Conservation (phyloP, 2,113 vertebrate species). For the Proteles cristata region DNA sequence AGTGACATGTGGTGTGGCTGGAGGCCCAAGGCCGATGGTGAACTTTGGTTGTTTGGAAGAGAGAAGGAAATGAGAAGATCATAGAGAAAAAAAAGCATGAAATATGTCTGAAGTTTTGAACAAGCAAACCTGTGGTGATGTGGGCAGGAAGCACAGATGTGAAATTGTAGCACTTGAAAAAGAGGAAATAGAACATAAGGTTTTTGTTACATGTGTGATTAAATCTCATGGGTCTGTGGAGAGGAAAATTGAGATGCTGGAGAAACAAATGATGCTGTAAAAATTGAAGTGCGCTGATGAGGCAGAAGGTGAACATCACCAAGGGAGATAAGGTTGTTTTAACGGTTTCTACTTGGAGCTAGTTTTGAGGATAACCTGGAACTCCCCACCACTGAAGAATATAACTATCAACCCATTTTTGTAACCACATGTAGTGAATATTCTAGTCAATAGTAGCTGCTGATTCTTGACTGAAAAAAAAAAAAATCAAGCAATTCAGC, state of each 20-base stretch:
- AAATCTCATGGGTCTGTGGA: slow-evolving; percentile 76
- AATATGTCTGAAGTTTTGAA: slow-evolving; percentile 58
- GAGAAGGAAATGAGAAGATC: slow-evolving; percentile 24
- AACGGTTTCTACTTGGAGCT: slow-evolving; percentile 62
- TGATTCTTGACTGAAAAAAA: neutral
- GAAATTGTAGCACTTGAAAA: slow-evolving; percentile 72
- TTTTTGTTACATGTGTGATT: slow-evolving; percentile 77
- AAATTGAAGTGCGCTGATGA: slow-evolving; percentile 63
- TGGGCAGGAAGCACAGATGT: slow-evolving; percentile 68
- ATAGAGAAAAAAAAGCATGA: slow-evolving; percentile 22
- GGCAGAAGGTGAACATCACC: slow-evolving; percentile 45
- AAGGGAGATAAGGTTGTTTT: slow-evolving; percentile 50
- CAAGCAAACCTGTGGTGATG: slow-evolving; percentile 54
- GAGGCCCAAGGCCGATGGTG: neutral
- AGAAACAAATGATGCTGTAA: slow-evolving; percentile 78
- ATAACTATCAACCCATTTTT: slow-evolving; percentile 10
- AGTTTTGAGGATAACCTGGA: slow-evolving; percentile 41
- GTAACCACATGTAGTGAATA: neutral
- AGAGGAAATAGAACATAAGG: slow-evolving; percentile 75
- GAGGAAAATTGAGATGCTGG: slow-evolving; percentile 79
- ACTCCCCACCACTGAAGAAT: neutral
- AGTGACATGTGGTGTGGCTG: neutral
- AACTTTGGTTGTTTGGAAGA: neutral
- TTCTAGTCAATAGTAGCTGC: neutral
- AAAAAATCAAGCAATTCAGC: neutral